Conservation (phyloP, 2,888 invertebrate genomes). For the Junonia oenone region DNA sequence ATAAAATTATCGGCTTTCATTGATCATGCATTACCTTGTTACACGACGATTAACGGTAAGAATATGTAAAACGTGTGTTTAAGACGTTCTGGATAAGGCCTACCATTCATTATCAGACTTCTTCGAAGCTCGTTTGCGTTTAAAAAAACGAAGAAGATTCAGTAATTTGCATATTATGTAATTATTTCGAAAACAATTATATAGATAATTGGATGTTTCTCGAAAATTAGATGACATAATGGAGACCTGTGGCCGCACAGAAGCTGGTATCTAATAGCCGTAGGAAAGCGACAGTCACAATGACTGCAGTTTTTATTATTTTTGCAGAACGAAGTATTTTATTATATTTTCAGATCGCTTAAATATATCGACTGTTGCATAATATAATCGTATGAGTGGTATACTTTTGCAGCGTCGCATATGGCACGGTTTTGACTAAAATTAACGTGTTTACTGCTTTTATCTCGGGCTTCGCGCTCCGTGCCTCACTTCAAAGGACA, state of each 20-base stretch:
- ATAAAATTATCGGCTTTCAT: constrained; percentile 26
- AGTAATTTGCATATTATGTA: constrained; percentile 22
- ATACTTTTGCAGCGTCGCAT: constrained; percentile 9
- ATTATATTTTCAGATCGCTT: not conserved
- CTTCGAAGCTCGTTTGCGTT: constrained; percentile 17
- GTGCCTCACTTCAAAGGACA: constrained; percentile 39
- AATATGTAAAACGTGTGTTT: constrained; percentile 26
- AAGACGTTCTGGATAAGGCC: constrained; percentile 18
- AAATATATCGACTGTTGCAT: not conserved
- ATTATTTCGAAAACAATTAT: constrained; percentile 24
- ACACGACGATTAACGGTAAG: constrained; percentile 30
- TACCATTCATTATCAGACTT: constrained; percentile 24
- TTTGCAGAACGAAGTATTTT: not conserved
- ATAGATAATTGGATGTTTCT: constrained; percentile 15
- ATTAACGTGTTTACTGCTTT: constrained; percentile 40
- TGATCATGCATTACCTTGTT: constrained; percentile 33
- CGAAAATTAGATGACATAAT: constrained; percentile 18
- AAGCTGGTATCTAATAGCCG: not conserved
- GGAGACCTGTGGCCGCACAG: not conserved
- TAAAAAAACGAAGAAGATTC: constrained; percentile 22
- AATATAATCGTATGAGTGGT: constrained; percentile 7
- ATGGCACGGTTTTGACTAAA: constrained; percentile 31
- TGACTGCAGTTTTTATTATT: not conserved
- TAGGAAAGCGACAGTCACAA: not conserved
- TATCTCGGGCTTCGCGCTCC: constrained; percentile 38